Percentiles rank a stretch among this genome's conserved stretches.
Conservation (phyloP, 2,113 vertebrate species). For the Petromus typicus region DNA sequence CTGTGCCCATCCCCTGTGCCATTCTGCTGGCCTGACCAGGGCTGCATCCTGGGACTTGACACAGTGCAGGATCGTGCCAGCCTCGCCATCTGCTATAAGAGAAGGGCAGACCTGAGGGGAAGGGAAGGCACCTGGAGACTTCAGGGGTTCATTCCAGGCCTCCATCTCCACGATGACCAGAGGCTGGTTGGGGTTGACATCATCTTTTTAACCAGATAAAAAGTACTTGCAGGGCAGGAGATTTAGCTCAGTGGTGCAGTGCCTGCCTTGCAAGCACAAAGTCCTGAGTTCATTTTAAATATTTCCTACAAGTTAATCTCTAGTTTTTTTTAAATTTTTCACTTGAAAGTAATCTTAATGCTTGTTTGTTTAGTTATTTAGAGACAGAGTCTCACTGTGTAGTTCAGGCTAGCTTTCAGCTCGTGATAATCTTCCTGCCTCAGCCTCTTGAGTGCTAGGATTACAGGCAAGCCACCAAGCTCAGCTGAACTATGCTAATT, state of each 20-base stretch:
- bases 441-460: neutral
- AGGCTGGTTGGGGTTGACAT: neutral
- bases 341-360: slow-evolving; percentile 87
- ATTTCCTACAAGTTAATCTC: neutral
- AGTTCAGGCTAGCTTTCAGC: neutral
- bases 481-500: slow-evolving; percentile 84
- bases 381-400: neutral
- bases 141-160: neutral
- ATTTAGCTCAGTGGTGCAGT: too few relatives aligned
- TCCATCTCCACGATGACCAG: neutral
- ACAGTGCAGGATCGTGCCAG: neutral
- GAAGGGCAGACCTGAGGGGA: neutral
- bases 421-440: neutral
- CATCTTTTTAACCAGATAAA: neutral
- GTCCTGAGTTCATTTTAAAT: too few relatives aligned
- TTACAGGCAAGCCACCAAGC: neutral
- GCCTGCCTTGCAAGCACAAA: too few relatives aligned
- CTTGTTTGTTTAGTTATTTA: slow-evolving; percentile 57
- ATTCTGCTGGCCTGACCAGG: neutral
- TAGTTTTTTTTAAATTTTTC: slow-evolving; percentile 75
- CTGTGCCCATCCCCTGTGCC: neutral
- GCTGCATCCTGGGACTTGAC: neutral
- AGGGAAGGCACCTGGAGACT: neutral
- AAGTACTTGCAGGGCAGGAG: neutral
- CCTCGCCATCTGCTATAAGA: neutral